These are phyloP conservation scores for Galemys pyrenaicus DNA, from an alignment of 2,113 vertebrate genomes.

Conservation along the genomic window DNA sequence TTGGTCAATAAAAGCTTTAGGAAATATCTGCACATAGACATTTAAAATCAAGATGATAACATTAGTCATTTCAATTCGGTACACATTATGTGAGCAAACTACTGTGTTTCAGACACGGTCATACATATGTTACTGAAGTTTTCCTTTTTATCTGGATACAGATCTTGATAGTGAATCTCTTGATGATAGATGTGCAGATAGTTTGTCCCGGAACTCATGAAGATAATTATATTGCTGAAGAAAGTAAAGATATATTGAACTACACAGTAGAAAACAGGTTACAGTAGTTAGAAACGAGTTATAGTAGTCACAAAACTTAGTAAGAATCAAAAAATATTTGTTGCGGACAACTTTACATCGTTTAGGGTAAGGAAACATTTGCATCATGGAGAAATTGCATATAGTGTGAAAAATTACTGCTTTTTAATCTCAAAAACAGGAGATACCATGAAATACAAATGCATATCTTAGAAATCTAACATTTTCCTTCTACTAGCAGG, in stretches of 20 bases:
- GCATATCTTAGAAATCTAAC: background rate
- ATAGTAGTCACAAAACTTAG: background rate
- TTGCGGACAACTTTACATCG: background rate
- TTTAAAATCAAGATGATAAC: conserved; percentile 53
- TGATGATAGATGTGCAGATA: conserved; percentile 84
- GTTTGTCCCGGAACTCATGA: conserved; percentile 91
- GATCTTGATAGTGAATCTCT: conserved; percentile 83
- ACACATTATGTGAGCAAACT: conserved; percentile 27
- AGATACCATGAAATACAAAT: background rate
- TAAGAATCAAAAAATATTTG: background rate
- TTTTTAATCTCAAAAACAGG: background rate
- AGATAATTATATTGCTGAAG: conserved; percentile 95
- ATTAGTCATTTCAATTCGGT: background rate
- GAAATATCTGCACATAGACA: conserved; percentile 27
- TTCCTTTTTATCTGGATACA: conserved; percentile 86
- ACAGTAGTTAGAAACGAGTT: too few species aligned
- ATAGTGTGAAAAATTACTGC: background rate
- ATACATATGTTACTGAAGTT: background rate
- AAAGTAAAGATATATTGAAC: conserved; percentile 59
- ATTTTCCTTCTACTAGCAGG: conserved; percentile 33
- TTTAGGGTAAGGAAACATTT: conserved; percentile 2
- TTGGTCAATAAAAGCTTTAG: conserved; percentile 67
- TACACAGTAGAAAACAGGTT: conserved; percentile 14
- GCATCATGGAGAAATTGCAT: background rate
- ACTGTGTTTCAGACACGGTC: conserved; percentile 48